phyloP scores from a whole-genome alignment of 2,113 vertebrate species.

The Cochlearius cochlearius region DNA sequence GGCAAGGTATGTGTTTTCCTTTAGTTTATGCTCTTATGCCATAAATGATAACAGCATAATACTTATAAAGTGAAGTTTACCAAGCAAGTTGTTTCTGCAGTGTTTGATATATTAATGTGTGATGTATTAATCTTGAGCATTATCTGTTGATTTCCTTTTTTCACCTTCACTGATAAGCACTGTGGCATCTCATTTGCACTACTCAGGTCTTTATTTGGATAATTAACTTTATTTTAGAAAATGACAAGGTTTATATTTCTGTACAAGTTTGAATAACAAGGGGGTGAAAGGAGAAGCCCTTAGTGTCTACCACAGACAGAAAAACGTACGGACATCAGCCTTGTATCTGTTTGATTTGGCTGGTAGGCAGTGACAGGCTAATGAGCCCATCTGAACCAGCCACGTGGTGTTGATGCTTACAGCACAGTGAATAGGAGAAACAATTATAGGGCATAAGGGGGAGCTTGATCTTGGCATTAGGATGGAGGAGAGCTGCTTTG shows the following conservation, averaged over 20 bases:
- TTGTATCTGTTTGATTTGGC: background rate
- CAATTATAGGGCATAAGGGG: fast-evolving
- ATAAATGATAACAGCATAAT: background rate
- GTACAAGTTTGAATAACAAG: background rate
- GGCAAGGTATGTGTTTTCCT: conserved; percentile 80
- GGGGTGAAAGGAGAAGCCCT: background rate
- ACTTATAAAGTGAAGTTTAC: background rate
- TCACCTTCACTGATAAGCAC: background rate
- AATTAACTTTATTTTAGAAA: background rate
- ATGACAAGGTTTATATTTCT: background rate
- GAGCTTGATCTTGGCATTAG: background rate
- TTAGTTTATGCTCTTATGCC: background rate
- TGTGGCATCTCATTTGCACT: background rate
- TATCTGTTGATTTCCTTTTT: background rate
- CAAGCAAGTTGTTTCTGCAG: background rate
- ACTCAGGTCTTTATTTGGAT: background rate
- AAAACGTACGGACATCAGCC: background rate
- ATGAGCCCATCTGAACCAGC: background rate
- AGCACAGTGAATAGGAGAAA: background rate
- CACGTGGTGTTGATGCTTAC: fast-evolving
- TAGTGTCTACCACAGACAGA: fast-evolving
- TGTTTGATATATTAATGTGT: background rate
- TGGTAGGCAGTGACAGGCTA: background rate
- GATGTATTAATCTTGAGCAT: background rate
- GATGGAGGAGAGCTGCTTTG: background rate